Percentiles rank a stretch among this genome's conserved stretches.
phyloP scores from a whole-genome alignment of 2,113 vertebrate species.

The Aptenodytes forsteri region DNA sequence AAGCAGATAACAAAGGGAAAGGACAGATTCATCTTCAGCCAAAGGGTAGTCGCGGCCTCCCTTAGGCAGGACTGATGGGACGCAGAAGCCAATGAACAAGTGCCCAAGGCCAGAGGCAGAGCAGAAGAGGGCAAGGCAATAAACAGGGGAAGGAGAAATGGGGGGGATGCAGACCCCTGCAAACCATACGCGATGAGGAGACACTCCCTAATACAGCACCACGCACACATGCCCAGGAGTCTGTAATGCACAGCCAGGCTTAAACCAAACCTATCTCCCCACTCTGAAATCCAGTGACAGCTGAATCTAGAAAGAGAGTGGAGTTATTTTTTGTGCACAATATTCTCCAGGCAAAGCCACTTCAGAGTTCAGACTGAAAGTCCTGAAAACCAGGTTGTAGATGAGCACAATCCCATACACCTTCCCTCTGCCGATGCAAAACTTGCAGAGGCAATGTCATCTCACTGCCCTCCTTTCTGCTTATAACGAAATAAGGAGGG shows the following conservation, averaged over 20 bases:
- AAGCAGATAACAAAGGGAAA: not conserved
- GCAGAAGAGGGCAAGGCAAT: not conserved
- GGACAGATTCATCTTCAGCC: not conserved
- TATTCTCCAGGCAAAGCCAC: not conserved
- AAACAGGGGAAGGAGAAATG: not conserved
- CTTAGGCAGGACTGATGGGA: not conserved
- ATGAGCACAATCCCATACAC: not conserved
- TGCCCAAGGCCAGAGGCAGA: not conserved
- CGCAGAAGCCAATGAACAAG: not conserved
- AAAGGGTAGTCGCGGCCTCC: rapidly evolving
- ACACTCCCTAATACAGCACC: not conserved
- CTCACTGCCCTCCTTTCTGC: not conserved
- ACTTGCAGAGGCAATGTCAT: not conserved
- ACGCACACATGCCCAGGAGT: rapidly evolving
- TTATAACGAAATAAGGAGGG: rapidly evolving
- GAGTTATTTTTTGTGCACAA: not conserved
- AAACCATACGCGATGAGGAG: rapidly evolving
- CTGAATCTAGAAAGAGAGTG: not conserved
- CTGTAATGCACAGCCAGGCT: not conserved
- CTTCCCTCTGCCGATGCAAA: not conserved
- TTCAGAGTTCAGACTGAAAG: not conserved
- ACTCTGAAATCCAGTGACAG: not conserved
- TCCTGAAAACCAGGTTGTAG: not conserved
- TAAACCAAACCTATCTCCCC: not conserved
- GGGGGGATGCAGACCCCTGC: rapidly evolving